These are phyloP conservation scores for Habrosyne pyritoides DNA, from an alignment of 2,888 invertebrate species.

Conservation along the genomic window DNA sequence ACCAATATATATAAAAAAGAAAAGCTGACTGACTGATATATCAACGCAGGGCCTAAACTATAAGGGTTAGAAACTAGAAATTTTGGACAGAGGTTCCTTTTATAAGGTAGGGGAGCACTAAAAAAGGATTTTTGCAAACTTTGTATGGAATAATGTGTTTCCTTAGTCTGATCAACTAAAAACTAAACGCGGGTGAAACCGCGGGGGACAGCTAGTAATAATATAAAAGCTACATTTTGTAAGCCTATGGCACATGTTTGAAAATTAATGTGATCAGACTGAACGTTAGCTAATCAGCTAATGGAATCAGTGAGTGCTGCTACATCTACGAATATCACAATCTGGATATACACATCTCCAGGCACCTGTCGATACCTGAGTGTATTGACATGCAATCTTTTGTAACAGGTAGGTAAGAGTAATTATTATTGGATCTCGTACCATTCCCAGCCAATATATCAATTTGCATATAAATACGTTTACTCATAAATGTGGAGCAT, in stretches of 20 bases:
- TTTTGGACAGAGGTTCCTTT: too few species aligned
- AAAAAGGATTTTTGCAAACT: too few species aligned
- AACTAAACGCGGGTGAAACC: too few species aligned
- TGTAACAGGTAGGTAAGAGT: background rate
- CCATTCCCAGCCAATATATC: slow-evolving; percentile 10
- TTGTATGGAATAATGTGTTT: too few species aligned
- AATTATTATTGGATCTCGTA: background rate
- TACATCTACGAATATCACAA: slow-evolving; percentile 32
- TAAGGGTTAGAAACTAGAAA: too few species aligned
- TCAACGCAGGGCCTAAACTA: too few species aligned
- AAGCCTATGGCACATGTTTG: slow-evolving; percentile 30
- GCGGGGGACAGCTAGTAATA: too few species aligned
- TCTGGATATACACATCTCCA: slow-evolving; percentile 57
- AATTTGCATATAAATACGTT: slow-evolving; percentile 53
- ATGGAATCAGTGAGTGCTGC: slow-evolving; percentile 58
- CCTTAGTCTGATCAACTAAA: too few species aligned
- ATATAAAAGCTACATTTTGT: too few species aligned
- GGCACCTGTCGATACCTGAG: background rate
- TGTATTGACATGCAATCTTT: background rate
- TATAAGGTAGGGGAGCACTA: too few species aligned
- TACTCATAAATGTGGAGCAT: slow-evolving; percentile 55
- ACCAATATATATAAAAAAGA: too few species aligned
- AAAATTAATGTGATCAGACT: slow-evolving; percentile 52
- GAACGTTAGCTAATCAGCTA: slow-evolving; percentile 62
- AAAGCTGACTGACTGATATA: too few species aligned